A percentile compares a stretch with the other conserved stretches of the same genome.
phyloP scores from a whole-genome alignment of 2,888 invertebrate species.

The Pyrrhia umbra region DNA sequence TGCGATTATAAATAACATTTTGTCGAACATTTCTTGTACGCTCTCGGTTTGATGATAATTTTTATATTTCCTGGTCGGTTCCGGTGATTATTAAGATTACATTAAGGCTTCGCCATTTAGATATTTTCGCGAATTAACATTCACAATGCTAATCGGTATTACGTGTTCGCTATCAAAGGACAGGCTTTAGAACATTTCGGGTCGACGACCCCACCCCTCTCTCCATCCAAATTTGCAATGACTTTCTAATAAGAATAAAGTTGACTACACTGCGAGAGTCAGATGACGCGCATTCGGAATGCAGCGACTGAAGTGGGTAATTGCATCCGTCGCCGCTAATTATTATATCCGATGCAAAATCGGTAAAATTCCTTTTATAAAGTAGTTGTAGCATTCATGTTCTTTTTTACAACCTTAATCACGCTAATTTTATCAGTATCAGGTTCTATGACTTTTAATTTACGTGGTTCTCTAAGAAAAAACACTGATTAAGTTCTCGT shows the following conservation, averaged over 20 bases:
- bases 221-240: slow-evolving; percentile 76
- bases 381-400: slow-evolving; percentile 48
- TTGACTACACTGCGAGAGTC: slow-evolving; percentile 72
- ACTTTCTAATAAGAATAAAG: slow-evolving; percentile 87
- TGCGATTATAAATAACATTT: slow-evolving; percentile 3
- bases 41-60: slow-evolving; percentile 3
- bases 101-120: too few species aligned
- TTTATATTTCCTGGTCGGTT: slow-evolving; percentile 13
- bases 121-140: slow-evolving; percentile 29
- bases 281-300: slow-evolving; percentile 73
- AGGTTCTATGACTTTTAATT: slow-evolving; percentile 45
- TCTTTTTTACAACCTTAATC: slow-evolving; percentile 45
- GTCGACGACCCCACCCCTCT: slow-evolving; percentile 75
- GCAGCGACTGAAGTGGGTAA: slow-evolving; percentile 69
- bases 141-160: slow-evolving; percentile 66
- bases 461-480: slow-evolving; percentile 60
- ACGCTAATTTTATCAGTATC: slow-evolving; percentile 43
- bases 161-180: slow-evolving; percentile 78
- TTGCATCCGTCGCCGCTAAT: slow-evolving; percentile 72
- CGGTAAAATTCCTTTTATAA: slow-evolving; percentile 63
- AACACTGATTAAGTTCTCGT: slow-evolving; percentile 63
- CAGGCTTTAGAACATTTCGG: slow-evolving; percentile 77
- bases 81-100: neutral
- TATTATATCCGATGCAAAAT: slow-evolving; percentile 72
- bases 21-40: neutral